These are phyloP conservation scores for Enteromius afrohamiltoni DNA, from an alignment of 2,797 vertebrate species.

Conservation along the genomic window DNA sequence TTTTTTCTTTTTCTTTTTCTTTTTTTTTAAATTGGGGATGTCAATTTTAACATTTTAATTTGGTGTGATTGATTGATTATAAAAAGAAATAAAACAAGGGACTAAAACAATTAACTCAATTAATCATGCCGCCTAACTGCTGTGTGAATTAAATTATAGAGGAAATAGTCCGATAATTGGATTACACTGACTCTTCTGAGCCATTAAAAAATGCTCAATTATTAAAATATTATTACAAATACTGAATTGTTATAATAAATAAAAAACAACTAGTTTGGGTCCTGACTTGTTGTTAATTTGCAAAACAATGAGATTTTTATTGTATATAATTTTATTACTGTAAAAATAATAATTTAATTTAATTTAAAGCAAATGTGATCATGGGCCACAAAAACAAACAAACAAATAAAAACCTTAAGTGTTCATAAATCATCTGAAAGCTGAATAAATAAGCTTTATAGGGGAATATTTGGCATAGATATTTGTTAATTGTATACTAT, in stretches of 20 bases:
- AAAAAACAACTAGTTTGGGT: not conserved
- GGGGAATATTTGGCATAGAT: no score
- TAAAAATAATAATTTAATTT: not conserved
- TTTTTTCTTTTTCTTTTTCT: not conserved
- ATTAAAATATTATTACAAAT: not conserved
- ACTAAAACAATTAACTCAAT: not conserved
- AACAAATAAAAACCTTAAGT: no score
- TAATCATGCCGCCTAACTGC: not conserved
- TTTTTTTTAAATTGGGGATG: not conserved
- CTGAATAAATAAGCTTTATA: no score
- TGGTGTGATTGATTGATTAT: conserved; percentile 4
- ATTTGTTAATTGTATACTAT: no score
- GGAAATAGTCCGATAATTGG: conserved; percentile 8
- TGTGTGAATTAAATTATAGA: not conserved
- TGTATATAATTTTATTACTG: not conserved
- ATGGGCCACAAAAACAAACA: no score
- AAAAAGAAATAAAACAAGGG: not conserved
- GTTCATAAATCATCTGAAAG: no score
- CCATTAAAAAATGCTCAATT: not conserved
- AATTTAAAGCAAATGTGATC: no score
- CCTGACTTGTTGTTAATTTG: not conserved
- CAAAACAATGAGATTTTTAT: not conserved
- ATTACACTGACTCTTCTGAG: not conserved
- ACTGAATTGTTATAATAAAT: not conserved
- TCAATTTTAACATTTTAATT: not conserved